phyloP scores from a whole-genome alignment of 2,888 invertebrate species.

The Andrena camellia region DNA sequence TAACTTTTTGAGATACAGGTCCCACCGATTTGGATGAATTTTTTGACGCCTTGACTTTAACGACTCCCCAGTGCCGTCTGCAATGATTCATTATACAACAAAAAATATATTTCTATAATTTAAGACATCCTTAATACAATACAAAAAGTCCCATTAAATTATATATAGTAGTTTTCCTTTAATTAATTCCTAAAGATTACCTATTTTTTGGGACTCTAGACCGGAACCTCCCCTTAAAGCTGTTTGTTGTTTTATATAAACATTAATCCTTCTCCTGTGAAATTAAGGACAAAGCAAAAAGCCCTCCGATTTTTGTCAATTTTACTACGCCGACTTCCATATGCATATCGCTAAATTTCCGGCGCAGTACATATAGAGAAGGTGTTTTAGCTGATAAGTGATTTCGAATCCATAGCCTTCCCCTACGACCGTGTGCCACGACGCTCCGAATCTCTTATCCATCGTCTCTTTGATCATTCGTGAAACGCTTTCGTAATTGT shows the following conservation, averaged over 20 bases:
- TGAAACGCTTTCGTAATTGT: constrained; percentile 89
- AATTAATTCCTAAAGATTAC: too few species aligned
- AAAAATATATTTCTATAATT: too few species aligned
- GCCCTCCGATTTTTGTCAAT: constrained; percentile 6
- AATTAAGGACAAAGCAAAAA: background rate
- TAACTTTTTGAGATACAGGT: too few species aligned
- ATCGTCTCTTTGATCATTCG: constrained; percentile 89
- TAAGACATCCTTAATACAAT: too few species aligned
- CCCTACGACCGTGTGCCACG: constrained; percentile 90
- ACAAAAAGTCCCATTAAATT: too few species aligned
- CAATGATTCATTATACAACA: too few species aligned
- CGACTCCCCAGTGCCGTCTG: too few species aligned
- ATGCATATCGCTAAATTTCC: constrained; percentile 88
- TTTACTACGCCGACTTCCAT: constrained; percentile 85
- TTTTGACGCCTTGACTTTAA: too few species aligned
- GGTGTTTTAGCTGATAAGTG: constrained; percentile 88
- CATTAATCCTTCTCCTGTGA: background rate
- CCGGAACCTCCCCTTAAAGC: too few species aligned
- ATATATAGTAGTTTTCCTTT: too few species aligned
- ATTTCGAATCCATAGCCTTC: constrained; percentile 90
- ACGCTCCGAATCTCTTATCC: constrained; percentile 89
- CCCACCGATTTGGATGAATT: too few species aligned
- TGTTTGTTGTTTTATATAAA: background rate
- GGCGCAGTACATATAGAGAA: constrained; percentile 88
- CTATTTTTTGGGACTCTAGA: too few species aligned